These are phyloP conservation scores for Pristionchus maxplancki DNA, from an alignment of 2,888 invertebrate species.

Conservation along the genomic window DNA sequence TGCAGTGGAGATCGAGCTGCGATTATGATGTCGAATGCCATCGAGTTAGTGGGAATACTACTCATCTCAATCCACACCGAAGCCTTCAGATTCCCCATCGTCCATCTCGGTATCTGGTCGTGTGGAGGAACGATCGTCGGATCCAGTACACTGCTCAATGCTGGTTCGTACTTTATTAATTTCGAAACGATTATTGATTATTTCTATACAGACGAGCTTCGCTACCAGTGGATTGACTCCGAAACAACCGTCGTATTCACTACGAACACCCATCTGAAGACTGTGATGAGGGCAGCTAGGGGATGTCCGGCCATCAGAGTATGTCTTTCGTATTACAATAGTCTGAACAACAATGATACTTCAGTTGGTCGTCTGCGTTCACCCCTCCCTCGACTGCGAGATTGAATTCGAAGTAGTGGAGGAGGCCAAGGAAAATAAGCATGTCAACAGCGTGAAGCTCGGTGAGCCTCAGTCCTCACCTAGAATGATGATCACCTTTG, in stretches of 20 bases:
- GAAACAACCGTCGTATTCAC: not conserved
- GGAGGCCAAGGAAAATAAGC: not conserved
- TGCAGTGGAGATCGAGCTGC: conserved; percentile 24
- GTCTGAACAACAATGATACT: no score
- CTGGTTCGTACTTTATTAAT: not conserved
- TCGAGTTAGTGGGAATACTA: not conserved
- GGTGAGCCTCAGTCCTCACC: not conserved
- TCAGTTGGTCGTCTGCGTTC: not conserved
- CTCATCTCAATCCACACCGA: not conserved
- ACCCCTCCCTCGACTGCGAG: not conserved
- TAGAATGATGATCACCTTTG: not conserved
- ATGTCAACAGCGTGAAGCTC: not conserved
- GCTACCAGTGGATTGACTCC: conserved; percentile 27
- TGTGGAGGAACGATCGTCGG: conserved; percentile 7
- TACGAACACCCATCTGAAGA: not conserved
- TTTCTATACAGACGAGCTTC: not conserved
- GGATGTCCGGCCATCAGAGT: conserved; percentile 17
- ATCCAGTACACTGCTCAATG: not conserved
- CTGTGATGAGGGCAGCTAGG: conserved; percentile 19
- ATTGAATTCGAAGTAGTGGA: not conserved
- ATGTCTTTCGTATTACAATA: no score
- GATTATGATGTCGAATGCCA: not conserved
- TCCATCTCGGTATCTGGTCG: conserved; percentile 21
- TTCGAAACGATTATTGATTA: no score
- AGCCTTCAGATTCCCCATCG: not conserved